Conservation (phyloP, 2,888 invertebrate genomes). For the Thalpophila matura region DNA sequence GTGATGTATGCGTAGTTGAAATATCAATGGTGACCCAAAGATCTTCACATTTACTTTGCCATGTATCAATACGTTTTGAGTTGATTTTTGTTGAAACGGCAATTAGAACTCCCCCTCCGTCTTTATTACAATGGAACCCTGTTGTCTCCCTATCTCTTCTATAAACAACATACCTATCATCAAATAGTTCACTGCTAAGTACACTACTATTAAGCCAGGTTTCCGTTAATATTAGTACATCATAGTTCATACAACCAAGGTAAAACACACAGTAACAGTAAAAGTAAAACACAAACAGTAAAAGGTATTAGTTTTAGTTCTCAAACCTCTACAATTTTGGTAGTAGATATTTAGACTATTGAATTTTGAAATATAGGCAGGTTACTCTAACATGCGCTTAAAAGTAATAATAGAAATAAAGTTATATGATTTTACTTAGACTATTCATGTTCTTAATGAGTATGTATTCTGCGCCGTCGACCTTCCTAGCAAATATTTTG, state of each 20-base stretch:
- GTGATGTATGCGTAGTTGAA: not conserved
- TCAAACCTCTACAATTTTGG: not conserved
- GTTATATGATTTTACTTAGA: not conserved
- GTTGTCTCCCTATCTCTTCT: conserved; percentile 31
- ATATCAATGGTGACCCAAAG: conserved; percentile 30
- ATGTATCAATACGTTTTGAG: conserved; percentile 9
- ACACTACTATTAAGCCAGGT: conserved; percentile 28
- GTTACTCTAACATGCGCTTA: not conserved
- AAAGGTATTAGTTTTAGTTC: not conserved
- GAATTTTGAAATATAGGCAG: not conserved
- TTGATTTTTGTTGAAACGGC: conserved; percentile 16
- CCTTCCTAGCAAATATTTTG: not conserved
- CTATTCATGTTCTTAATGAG: not conserved
- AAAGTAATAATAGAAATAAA: not conserved
- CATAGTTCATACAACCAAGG: not conserved
- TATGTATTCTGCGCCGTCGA: not conserved
- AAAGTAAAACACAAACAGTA: not conserved
- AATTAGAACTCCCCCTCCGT: conserved; percentile 19
- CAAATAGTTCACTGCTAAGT: conserved; percentile 25
- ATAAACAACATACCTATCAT: conserved; percentile 20
- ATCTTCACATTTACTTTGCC: conserved; percentile 36
- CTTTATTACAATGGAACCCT: conserved; percentile 1
- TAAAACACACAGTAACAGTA: too few species aligned
- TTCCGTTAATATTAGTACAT: conserved; percentile 26
- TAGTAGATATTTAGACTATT: not conserved